Percentiles rank a stretch among this genome's conserved stretches.
Evolutionary conservation across 2,888 invertebrate species (phyloP).

Genomic region (Machimus rusticus): DNA sequence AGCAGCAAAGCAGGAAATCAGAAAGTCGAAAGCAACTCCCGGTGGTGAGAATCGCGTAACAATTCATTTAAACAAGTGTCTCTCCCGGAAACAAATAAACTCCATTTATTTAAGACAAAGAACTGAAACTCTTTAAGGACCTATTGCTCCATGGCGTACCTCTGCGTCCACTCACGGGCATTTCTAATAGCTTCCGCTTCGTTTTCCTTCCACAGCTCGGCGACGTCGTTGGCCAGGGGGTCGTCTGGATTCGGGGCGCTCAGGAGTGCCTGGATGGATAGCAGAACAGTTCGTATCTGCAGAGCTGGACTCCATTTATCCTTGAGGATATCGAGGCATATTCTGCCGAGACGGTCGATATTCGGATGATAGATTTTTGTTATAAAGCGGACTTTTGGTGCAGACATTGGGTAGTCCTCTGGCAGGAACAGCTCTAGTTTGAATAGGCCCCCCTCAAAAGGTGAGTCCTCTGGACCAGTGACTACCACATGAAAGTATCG

Average conservation of each 20-base stretch:
- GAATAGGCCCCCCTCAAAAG: constrained; percentile 96
- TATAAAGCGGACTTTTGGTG: constrained; percentile 98
- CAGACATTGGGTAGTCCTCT: constrained; percentile 99
- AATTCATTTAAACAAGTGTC: constrained; percentile 15
- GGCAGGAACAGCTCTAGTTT: constrained; percentile 97
- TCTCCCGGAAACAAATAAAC: neutral
- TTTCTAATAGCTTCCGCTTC: constrained; percentile 94
- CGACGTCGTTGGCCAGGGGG: constrained; percentile 95
- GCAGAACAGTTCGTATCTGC: constrained; percentile 95
- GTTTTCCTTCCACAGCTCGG: constrained; percentile 97
- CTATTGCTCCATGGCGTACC: constrained; percentile 80
- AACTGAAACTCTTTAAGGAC: neutral
- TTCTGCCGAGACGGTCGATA: constrained; percentile 97
- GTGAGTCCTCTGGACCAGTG: constrained; percentile 89
- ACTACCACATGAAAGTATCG: constrained; percentile 97
- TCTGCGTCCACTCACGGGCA: constrained; percentile 91
- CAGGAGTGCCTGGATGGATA: constrained; percentile 95
- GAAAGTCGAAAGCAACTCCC: neutral
- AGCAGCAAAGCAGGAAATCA: neutral
- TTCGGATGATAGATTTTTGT: constrained; percentile 99
- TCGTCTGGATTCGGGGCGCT: constrained; percentile 99
- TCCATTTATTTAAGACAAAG: neutral
- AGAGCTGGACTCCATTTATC: constrained; percentile 97
- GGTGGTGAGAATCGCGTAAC: neutral
- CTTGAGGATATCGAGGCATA: constrained; percentile 97